These are phyloP conservation scores for Diplosoma virens DNA, from an alignment of 23 tunicate genomes.

Conservation along the genomic window DNA sequence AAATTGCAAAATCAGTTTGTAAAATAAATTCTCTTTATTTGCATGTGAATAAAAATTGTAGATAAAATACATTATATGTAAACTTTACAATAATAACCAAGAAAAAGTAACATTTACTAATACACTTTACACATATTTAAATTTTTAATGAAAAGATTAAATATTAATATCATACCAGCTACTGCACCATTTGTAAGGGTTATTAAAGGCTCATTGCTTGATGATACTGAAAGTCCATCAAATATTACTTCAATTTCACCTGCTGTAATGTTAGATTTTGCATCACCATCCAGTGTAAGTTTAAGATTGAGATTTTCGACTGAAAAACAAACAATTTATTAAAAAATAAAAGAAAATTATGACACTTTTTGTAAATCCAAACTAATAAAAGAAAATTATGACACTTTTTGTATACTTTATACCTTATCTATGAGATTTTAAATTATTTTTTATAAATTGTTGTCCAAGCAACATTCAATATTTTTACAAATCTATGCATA, in stretches of 20 bases:
- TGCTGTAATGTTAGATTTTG: background rate
- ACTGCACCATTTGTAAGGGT: conserved; percentile 31
- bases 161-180: too few species aligned
- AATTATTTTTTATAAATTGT: too few species aligned
- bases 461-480: background rate
- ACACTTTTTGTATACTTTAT: background rate
- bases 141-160: background rate
- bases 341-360: background rate
- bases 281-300: background rate
- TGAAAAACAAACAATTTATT: background rate
- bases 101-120: background rate
- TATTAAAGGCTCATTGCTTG: background rate
- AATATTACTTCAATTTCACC: conserved; percentile 49
- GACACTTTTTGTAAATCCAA: too few species aligned
- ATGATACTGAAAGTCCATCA: conserved; percentile 18
- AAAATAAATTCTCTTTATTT: too few species aligned
- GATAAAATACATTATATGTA: background rate
- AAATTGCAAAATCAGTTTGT: too few species aligned
- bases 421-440: too few species aligned
- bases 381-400: background rate
- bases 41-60: too few species aligned
- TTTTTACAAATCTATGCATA: too few species aligned
- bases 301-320: conserved; percentile 28
- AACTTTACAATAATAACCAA: background rate
- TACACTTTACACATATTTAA: background rate